These are phyloP conservation scores for Drosophila repletoides DNA, from an alignment of 1,140 invertebrate genomes.

Conservation along the genomic window DNA sequence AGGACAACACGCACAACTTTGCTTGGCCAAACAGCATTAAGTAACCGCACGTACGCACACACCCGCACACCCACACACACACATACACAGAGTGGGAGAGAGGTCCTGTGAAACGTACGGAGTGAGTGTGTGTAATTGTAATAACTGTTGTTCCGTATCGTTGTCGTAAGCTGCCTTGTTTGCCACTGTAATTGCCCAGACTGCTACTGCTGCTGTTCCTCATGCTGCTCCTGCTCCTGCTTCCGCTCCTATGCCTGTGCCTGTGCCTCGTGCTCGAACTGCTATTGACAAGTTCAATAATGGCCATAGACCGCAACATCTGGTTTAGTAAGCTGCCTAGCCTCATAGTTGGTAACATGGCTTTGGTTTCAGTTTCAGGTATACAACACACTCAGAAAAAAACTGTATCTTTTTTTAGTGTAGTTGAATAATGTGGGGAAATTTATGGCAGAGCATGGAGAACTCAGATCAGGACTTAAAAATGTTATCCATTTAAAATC, in stretches of 20 bases:
- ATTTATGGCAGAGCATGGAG: too few species aligned
- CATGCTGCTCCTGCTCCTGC: background rate
- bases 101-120: background rate
- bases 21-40: constrained; percentile 69
- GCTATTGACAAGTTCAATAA: constrained; percentile 77
- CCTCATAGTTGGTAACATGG: background rate
- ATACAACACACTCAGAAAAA: constrained; percentile 8
- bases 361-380: constrained; percentile 51
- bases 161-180: constrained; percentile 51
- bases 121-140: constrained; percentile 52
- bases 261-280: constrained; percentile 1
- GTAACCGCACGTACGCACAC: constrained; percentile 61
- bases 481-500: too few species aligned
- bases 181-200: constrained; percentile 69
- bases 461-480: too few species aligned
- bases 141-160: constrained; percentile 64
- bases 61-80: constrained; percentile 11
- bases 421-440: too few species aligned
- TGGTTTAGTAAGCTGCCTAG: constrained; percentile 61
- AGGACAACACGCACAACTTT: constrained; percentile 59
- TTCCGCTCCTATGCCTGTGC: background rate
- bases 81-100: background rate
- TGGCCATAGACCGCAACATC: constrained; percentile 74
- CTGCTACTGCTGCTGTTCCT: constrained; percentile 21
- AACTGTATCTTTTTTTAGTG: too few species aligned